Base-by-base conservation (phyloP, 2,797 vertebrate genomes). In the Falco rusticolus region DNA sequence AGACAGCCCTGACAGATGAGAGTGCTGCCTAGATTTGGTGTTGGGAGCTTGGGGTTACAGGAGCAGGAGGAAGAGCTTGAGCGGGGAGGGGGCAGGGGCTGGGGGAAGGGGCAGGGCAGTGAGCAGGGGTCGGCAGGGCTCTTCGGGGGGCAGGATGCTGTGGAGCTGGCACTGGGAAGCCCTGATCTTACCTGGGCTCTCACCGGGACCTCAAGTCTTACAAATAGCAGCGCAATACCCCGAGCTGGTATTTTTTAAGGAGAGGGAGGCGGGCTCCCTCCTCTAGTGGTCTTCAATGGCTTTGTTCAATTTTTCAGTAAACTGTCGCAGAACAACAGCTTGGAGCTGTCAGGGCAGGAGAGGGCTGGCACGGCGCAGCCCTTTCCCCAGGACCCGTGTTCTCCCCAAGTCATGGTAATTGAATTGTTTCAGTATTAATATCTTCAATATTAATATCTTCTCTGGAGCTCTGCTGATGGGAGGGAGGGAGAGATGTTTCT, bases 361-460 rank as follows among this genome's bases (percentile, higher is more conserved):
- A 71, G 74, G 84, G 56, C 56, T 80, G 88, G 26, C 53, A 12
- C 16, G 75, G 92, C 81, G 19, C 85, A 72, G 79, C 91, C 74
- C 87, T 88, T 92, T 94, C 76, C 89, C 85, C 87, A n/a, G 77
- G 80, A 84, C 90, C 56, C 4, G 0, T 74, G 77, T 94, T 94
- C 91, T 94, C 93, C 89, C 75, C 65, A 4, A 26, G 59, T 86
- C 87, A 28, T 2, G 53, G 75, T 88, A 94, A 95, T 94, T 91
- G 93, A 94, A 90, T 96, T 95, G 87, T 89, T 96, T 95, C 90
- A 96, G 94, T 96, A 94, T 96, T 89, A 95, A 90, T 95, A 31
- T 29, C 79, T 89, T 48, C 90, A 96, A 95, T 96, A 94, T 96
- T 89, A 95, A 90, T 95, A 31, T 29, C 79, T 89, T 48, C 83